A percentile compares a stretch with the other conserved stretches of the same genome.
Evolutionary conservation across 2,113 vertebrate species (phyloP).

Genomic region (Alligator mississippiensis): DNA sequence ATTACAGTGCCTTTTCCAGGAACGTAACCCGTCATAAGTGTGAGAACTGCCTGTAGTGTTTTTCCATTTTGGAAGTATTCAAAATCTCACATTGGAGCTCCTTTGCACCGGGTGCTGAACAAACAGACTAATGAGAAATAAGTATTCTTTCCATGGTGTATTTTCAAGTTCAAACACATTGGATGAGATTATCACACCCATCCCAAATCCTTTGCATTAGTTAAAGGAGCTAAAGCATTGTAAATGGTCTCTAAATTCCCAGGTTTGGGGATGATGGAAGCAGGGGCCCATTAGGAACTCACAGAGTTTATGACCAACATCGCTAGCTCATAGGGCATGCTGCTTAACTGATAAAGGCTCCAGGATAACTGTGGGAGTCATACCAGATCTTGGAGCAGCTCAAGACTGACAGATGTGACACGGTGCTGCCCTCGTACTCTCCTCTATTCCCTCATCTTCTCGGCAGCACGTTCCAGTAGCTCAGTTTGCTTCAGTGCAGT

Average conservation of each 20-base stretch:
- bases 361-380: background rate
- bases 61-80: too few relatives aligned
- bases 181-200: background rate
- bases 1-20: too few relatives aligned
- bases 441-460: background rate
- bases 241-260: background rate
- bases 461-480: fast-evolving
- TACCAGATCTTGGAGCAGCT: background rate
- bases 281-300: background rate
- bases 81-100: too few relatives aligned
- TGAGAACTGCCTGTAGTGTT: too few relatives aligned
- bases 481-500: background rate
- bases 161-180: background rate
- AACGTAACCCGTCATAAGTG: too few relatives aligned
- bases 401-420: background rate
- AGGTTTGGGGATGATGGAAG: background rate
- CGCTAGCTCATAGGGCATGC: background rate
- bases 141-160: background rate
- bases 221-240: background rate
- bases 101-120: too few relatives aligned
- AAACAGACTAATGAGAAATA: too few relatives aligned
- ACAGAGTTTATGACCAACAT: background rate
- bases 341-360: background rate
- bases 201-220: background rate
- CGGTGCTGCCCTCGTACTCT: too few relatives aligned